Conservation (phyloP, 2,797 vertebrate genomes). For the Anomalospiza imberbis region DNA sequence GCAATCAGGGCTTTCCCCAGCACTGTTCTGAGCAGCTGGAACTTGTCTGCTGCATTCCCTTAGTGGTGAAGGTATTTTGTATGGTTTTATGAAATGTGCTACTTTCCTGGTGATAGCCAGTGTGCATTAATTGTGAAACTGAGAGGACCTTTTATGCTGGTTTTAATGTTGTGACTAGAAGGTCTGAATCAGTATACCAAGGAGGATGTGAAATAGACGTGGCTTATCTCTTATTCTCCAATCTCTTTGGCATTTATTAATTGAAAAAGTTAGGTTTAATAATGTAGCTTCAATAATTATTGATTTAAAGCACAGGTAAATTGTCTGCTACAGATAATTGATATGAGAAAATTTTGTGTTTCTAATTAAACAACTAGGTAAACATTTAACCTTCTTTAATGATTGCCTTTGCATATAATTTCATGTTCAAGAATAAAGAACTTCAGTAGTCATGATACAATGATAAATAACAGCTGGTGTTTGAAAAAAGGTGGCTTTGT, state of each 20-base stretch:
- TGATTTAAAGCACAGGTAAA: neutral
- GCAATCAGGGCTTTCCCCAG: neutral
- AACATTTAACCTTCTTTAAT: neutral
- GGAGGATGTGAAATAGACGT: neutral
- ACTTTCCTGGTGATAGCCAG: neutral
- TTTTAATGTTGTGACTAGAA: neutral
- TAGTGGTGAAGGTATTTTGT: neutral
- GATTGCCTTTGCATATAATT: neutral
- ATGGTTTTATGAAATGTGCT: neutral
- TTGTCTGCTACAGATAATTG: neutral
- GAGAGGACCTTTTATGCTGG: neutral
- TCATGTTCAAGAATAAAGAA: neutral
- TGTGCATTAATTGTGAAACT: neutral
- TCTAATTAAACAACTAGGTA: neutral
- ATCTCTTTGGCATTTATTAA: neutral
- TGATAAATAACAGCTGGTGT: neutral
- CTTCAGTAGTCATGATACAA: neutral
- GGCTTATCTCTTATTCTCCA: neutral
- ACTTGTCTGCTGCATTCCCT: neutral
- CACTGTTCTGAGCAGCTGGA: neutral
- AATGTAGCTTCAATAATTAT: neutral
- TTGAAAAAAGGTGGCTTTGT: neutral
- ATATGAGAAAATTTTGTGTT: neutral
- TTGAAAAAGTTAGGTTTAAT: neutral
- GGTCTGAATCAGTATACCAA: neutral